Evolutionary conservation across 2,113 vertebrate species (phyloP).

Genomic region (Tiliqua scincoides): DNA sequence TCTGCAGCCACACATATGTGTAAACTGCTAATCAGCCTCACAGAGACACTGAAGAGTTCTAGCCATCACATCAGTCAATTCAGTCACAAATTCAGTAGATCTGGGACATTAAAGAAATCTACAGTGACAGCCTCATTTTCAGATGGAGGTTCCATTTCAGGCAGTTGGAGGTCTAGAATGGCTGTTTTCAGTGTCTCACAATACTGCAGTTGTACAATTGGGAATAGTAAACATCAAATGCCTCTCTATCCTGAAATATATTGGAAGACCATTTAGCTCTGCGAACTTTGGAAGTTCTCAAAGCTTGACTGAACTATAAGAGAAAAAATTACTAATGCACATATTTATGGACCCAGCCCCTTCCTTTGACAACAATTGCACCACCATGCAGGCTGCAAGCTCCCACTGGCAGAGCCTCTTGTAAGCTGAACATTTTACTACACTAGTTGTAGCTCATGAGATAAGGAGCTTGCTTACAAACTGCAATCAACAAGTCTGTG

Average conservation of each 20-base stretch:
- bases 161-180: not conserved
- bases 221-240: not conserved
- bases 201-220: not conserved
- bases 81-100: not conserved
- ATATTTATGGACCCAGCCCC: no score
- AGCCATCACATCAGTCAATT: no score
- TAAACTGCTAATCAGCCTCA: not conserved
- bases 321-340: not conserved
- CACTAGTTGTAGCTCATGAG: not conserved
- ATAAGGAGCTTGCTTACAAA: not conserved
- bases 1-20: not conserved
- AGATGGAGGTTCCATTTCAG: not conserved
- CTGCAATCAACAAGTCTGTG: conserved; percentile 4
- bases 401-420: no score
- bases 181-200: not conserved
- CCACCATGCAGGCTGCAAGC: not conserved
- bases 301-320: not conserved
- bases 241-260: not conserved
- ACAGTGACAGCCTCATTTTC: no score
- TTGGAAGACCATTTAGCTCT: not conserved
- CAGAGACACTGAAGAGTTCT: not conserved
- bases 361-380: not conserved
- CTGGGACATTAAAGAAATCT: not conserved
- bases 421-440: not conserved
- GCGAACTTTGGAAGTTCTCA: not conserved